Percentiles rank a stretch among this genome's conserved stretches.
These are phyloP conservation scores for Bubo blakistoni DNA, from an alignment of 2,113 vertebrate species.

Conservation along the genomic window DNA sequence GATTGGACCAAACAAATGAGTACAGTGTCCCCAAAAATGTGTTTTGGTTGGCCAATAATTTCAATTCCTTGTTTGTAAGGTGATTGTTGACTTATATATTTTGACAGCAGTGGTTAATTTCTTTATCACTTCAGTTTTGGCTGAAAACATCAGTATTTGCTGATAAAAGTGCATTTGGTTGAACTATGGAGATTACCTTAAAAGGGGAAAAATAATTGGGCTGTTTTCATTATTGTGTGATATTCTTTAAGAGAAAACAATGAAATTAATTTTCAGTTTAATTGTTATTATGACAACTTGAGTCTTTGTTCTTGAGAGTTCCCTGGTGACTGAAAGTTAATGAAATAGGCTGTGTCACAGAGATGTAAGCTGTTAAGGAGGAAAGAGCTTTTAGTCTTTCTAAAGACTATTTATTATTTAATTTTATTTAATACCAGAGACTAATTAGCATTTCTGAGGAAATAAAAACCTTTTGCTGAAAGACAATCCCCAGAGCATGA, in stretches of 20 bases:
- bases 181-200: neutral
- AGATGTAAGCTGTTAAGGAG: neutral
- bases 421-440: neutral
- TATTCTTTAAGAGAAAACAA: neutral
- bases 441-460: neutral
- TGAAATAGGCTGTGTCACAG: slow-evolving; percentile 15
- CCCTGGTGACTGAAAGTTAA: slow-evolving; percentile 19
- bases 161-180: neutral
- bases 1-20: neutral
- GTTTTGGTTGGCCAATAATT: neutral
- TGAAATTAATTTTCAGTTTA: neutral
- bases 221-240: neutral
- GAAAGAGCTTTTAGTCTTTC: neutral
- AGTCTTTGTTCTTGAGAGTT: slow-evolving; percentile 22
- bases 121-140: neutral
- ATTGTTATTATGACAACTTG: neutral
- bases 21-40: neutral
- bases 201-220: neutral
- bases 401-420: neutral
- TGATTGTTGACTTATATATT: neutral
- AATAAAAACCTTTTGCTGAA: neutral
- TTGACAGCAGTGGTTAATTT: neutral
- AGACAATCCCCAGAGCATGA: neutral
- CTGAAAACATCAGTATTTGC: neutral
- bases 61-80: neutral